Evolutionary conservation across 2,113 vertebrate species (phyloP), one percentile per base, ranked within the genome.

Genomic region (Theristicus caerulescens): DNA sequence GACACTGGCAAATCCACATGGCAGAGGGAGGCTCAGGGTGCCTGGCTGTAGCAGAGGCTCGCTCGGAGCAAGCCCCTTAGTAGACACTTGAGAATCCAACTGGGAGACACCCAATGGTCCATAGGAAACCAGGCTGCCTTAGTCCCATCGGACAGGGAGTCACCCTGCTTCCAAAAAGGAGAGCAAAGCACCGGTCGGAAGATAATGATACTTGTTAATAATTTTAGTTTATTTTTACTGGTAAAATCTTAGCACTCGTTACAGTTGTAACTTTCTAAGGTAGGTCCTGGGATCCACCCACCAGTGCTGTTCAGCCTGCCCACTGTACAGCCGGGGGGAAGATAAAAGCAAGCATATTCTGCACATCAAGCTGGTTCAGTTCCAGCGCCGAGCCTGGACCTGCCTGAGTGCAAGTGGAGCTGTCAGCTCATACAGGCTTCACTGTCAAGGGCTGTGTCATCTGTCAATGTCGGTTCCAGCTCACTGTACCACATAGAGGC

Each of bases 391-490:
- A 98, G 97, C 93, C 11, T 86, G 95, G 98, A 95, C 97, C 98
- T 99, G 99, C 99, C 98, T 99, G 99, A 99, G 99, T 98, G 99
- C 98, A 98, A 98, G 97, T 98, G 98, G 98, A 98, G 98, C 99
- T 99, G 99, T 99, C 99, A 99, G 98, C 98, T 98, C 90, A 20
- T 98, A 98, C 98, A 98, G 98, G 97, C 99, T 98, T 99, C 98
- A 98, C 99, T 98, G 98, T 99, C 98, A 98, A 98, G 98, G 97
- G 98, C 98, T 97, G 97, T 99, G 99, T 99, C 98, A 98, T 98
- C 99, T 99, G 99, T 99, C 99, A 99, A 98, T 98, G 98, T 99
- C 98, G 97, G 99, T 99, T 99, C 99, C 99, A 99, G 98, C 99
- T 99, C 98, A 98, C 98, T 99, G 99, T 99, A 98, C 98, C 99